Percentiles rank a stretch among this genome's conserved stretches.
These are phyloP conservation scores for human DNA, from an alignment of 2,113 vertebrate genomes.

Conservation along the genomic window GRCh38 chr11:120833501-120834000, in stretches of 20 bases:
- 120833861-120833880: background rate
- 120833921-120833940: slow-evolving; percentile 30
- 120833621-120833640: background rate
- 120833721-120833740: background rate
- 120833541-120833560: background rate
- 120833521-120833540: too few species aligned
- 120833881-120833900: slow-evolving; percentile 1
- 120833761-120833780: background rate
- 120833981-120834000: slow-evolving; percentile 37
- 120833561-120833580: background rate
- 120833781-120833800: background rate
- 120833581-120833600: background rate
- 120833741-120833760: background rate
- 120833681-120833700: slow-evolving; percentile 47
- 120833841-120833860: background rate
- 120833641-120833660: background rate
- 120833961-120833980: slow-evolving; percentile 49
- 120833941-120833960: slow-evolving; percentile 19
- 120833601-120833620: background rate
- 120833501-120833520: background rate
- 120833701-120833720: background rate
- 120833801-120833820: background rate
- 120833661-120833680: background rate
- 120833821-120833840: background rate
- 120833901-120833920: slow-evolving; percentile 58